Base-by-base conservation (phyloP, 1,140 invertebrate species). In the Agraylea sexmaculata region DNA sequence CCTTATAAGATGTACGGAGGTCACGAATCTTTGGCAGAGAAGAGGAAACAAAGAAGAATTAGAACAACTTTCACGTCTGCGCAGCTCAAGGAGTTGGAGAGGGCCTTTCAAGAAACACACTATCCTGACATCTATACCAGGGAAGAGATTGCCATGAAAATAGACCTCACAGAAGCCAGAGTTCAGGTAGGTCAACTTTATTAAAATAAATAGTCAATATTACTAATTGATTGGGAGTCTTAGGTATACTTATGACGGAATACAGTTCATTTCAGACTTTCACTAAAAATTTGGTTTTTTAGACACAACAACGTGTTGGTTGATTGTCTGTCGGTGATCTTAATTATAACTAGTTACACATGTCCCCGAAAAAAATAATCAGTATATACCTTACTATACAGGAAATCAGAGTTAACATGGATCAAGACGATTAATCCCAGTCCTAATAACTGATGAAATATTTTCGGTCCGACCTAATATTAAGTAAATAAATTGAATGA, bases 51-150 rank as follows among this genome's bases (percentile, higher is more conserved):
- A 60, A 68, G 93, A 23, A 69, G 93, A 49, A 96, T 97, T 62
- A 70, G 93, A 46, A 97, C 93, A 15, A 97, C 93, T 0, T 97
- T 97, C 64, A 95, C 92, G 7, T 92, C 88, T 13, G 86, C 85
- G 16, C 94, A 98, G 64, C 74, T 96, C 22, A 95, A 94, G 64
- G 93, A 98, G 64, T 65, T 97, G 45, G 94, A 98, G 68, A 73
- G 88, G 56, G 89, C 92, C 43, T 98, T 97, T 64, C 81, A 89
- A 62, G 91, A 96, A 60, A 97, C 93, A 4, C 94, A 98, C 62
- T 99, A 98, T 69, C 94, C 94, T 10, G 94, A 98, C 64, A 97
- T 98, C 53, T 97, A 97, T 64, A 96, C 91, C n/a, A 70, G 94
- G 47, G 94, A 98, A 62, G 94, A 98, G 64, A 94, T 98, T 47